Percentiles rank a stretch among this genome's conserved stretches.
These are phyloP conservation scores for Probaryconus sp. DNA, from an alignment of 1,140 invertebrate species.

Conservation along the genomic window DNA sequence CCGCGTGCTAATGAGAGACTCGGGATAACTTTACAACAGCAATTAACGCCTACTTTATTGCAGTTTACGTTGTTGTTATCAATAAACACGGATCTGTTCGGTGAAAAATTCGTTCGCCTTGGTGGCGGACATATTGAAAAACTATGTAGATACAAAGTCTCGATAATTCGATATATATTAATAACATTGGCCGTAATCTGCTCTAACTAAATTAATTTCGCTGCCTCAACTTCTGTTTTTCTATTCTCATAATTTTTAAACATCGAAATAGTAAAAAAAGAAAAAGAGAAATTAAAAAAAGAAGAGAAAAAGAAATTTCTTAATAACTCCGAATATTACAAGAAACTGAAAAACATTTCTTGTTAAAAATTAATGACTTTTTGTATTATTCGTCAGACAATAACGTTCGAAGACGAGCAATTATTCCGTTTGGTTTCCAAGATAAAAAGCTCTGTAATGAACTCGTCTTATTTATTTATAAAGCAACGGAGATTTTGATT, in stretches of 20 bases:
- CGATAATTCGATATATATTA: too few species aligned
- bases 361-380: too few species aligned
- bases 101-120: neutral
- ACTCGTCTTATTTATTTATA: slow-evolving; percentile 42
- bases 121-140: slow-evolving; percentile 4
- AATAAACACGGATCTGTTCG: slow-evolving; percentile 45
- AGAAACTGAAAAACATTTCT: too few species aligned
- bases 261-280: too few species aligned
- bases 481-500: slow-evolving; percentile 44
- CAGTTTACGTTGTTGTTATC: slow-evolving; percentile 62
- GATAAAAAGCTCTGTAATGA: slow-evolving; percentile 28
- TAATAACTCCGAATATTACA: too few species aligned
- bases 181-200: too few species aligned
- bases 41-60: slow-evolving; percentile 70
- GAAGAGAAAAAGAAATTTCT: too few species aligned
- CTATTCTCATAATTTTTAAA: too few species aligned
- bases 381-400: too few species aligned
- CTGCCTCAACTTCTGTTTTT: too few species aligned
- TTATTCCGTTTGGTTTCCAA: neutral
- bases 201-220: too few species aligned
- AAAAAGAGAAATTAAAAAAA: too few species aligned
- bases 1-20: slow-evolving; percentile 66
- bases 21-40: slow-evolving; percentile 62
- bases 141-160: neutral
- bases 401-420: neutral